Evolutionary conservation across 2,113 vertebrate genomes (phyloP).

Genomic region (Jacana jacana): DNA sequence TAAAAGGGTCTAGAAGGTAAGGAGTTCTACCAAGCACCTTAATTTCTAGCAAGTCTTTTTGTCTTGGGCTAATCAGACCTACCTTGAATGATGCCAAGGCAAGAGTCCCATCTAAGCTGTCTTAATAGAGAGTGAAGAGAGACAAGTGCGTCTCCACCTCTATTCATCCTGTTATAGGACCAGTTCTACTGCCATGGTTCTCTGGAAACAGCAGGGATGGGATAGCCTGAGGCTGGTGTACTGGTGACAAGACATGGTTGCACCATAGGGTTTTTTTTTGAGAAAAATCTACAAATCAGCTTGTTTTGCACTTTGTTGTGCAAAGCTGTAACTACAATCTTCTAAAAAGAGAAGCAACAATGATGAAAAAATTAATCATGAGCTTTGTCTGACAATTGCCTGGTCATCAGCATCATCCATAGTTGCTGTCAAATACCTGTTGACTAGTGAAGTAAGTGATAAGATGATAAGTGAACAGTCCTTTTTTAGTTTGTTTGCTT

Average conservation of each 20-base stretch:
- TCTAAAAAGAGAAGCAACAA: not conserved
- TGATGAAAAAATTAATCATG: not conserved
- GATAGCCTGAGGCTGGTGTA: not conserved
- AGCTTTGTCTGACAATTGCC: not conserved
- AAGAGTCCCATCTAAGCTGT: not conserved
- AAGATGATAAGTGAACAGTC: no score
- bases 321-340: not conserved
- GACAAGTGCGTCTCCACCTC: not conserved
- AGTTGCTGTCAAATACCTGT: not conserved
- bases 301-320: not conserved
- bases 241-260: not conserved
- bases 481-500: not conserved
- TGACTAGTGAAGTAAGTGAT: no score
- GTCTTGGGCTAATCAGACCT: not conserved
- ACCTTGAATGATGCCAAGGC: not conserved
- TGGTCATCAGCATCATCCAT: not conserved
- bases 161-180: not conserved
- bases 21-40: not conserved
- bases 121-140: not conserved
- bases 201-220: not conserved
- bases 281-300: not conserved
- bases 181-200: no score
- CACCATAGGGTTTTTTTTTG: not conserved
- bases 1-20: not conserved
- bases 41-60: not conserved